A percentile compares a stretch with the other conserved stretches of the same genome.
Evolutionary conservation across 2,888 invertebrate species (phyloP).

Genomic region (Heteromyza rotundicornis): DNA sequence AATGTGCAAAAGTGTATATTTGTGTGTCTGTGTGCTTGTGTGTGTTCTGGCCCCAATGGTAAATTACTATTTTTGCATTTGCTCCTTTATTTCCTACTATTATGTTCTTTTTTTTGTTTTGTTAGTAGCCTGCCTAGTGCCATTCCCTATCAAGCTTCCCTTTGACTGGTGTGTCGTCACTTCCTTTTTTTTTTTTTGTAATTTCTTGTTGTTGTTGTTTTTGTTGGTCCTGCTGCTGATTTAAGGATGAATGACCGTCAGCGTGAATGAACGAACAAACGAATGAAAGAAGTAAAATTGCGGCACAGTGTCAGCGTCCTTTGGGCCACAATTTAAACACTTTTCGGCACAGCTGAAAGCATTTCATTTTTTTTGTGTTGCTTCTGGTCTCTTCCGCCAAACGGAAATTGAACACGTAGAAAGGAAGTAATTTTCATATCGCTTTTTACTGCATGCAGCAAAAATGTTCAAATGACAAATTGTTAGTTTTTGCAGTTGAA

Average conservation of each 20-base stretch:
- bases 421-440: conserved; percentile 4
- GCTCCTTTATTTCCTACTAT: conserved; percentile 3
- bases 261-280: neutral
- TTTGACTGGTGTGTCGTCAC: neutral
- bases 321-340: conserved; percentile 12
- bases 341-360: too few relatives aligned
- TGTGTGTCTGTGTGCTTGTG: neutral
- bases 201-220: neutral
- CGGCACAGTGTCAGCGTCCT: conserved; percentile 3
- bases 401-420: conserved; percentile 4
- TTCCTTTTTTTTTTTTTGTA: neutral
- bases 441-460: neutral
- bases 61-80: conserved; percentile 53
- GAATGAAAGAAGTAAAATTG: neutral
- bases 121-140: neutral
- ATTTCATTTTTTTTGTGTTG: neutral
- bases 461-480: too few relatives aligned
- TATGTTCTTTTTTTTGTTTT: conserved; percentile 5
- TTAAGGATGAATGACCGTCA: conserved; percentile 48
- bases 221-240: conserved; percentile 44
- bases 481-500: too few relatives aligned
- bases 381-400: neutral
- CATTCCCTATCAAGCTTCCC: neutral
- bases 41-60: conserved; percentile 28
- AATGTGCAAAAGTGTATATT: neutral